phyloP scores from a whole-genome alignment of 2,113 vertebrate genomes.

The Alligator mississippiensis region DNA sequence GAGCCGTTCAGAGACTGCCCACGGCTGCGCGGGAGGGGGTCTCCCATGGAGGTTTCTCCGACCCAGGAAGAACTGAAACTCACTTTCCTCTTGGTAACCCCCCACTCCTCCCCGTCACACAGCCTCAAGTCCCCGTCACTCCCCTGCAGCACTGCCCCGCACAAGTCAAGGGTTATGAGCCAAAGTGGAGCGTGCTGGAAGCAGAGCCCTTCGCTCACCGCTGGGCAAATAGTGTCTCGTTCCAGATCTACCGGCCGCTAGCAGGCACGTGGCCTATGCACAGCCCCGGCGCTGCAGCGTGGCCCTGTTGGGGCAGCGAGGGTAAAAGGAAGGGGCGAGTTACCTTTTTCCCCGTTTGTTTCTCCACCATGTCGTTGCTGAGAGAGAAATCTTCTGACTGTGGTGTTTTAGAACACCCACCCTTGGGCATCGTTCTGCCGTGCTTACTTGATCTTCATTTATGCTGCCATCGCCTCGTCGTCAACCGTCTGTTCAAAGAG shows the following conservation, averaged over 20 bases:
- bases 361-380: slow-evolving; percentile 99
- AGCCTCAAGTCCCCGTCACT: rapidly evolving
- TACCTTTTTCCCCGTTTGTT: slow-evolving; percentile 99
- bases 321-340: background rate
- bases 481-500: slow-evolving; percentile 89
- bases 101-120: rapidly evolving
- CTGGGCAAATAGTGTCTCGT: background rate
- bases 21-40: background rate
- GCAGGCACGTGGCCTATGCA: background rate
- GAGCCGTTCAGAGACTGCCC: background rate
- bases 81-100: background rate
- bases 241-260: too few relatives aligned
- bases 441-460: slow-evolving; percentile 97
- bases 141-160: rapidly evolving
- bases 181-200: background rate
- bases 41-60: background rate
- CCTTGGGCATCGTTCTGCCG: slow-evolving; percentile 99
- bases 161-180: background rate
- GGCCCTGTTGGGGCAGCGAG: background rate
- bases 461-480: slow-evolving; percentile 95
- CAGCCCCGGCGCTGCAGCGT: background rate
- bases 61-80: background rate
- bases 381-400: slow-evolving; percentile 96
- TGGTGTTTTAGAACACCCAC: slow-evolving; percentile 99
- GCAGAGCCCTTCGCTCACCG: background rate